Evolutionary conservation across 2,888 invertebrate species (phyloP).

Genomic region (Mellilla xanthometata): DNA sequence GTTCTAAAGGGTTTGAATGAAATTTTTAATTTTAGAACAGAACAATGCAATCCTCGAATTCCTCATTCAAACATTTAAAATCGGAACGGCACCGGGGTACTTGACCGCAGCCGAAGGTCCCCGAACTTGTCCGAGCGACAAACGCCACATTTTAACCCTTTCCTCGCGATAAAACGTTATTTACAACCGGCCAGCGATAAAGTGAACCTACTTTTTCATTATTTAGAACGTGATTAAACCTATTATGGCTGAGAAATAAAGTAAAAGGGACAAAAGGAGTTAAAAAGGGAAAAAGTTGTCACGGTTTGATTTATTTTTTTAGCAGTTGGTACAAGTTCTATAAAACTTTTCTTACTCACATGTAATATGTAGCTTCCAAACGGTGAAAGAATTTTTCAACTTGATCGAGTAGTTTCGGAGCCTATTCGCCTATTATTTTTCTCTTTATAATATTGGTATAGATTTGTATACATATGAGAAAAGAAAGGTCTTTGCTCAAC

Average conservation of each 20-base stretch:
- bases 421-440: too few species aligned
- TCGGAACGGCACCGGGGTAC: constrained; percentile 18
- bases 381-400: too few species aligned
- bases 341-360: too few species aligned
- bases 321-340: too few species aligned
- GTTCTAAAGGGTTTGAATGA: too few species aligned
- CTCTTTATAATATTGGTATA: too few species aligned
- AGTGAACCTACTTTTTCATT: constrained; percentile 24
- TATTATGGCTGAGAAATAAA: constrained; percentile 18
- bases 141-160: constrained; percentile 30
- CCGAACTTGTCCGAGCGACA: constrained; percentile 22
- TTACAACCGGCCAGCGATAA: constrained; percentile 29
- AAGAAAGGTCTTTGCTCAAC: too few species aligned
- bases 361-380: too few species aligned
- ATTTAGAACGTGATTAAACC: constrained; percentile 24
- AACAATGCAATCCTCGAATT: constrained; percentile 6
- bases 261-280: not conserved
- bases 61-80: constrained; percentile 18
- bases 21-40: not conserved
- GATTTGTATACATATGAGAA: too few species aligned
- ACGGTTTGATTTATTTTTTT: not conserved
- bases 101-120: constrained; percentile 28
- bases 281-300: constrained; percentile 1
- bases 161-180: constrained; percentile 30
- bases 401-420: too few species aligned